phyloP scores from a whole-genome alignment of 2,888 invertebrate genomes.

The Odontomyia ornata region DNA sequence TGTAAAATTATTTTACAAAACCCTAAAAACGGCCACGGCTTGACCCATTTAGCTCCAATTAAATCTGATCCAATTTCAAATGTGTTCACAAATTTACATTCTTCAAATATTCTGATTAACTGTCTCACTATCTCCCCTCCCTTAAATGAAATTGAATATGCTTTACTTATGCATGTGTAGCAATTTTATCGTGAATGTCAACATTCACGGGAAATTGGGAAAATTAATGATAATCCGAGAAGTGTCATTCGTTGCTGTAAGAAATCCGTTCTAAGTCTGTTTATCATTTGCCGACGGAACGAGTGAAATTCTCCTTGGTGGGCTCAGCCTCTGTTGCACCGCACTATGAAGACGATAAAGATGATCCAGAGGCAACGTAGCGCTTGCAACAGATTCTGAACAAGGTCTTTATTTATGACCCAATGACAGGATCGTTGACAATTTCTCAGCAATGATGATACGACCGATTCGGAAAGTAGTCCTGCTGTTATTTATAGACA shows the following conservation, averaged over 20 bases:
- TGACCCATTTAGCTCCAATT: too few species aligned
- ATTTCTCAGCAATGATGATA: slow-evolving; percentile 1
- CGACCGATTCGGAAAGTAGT: too few species aligned
- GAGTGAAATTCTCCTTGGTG: neutral
- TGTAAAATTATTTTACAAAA: too few species aligned
- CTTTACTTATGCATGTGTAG: neutral
- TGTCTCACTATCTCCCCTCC: neutral
- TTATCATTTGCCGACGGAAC: neutral
- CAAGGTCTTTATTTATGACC: slow-evolving; percentile 19
- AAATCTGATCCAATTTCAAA: too few species aligned
- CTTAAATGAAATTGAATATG: neutral
- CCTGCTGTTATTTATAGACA: neutral
- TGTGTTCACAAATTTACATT: too few species aligned
- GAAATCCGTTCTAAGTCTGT: neutral
- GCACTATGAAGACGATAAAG: too few species aligned
- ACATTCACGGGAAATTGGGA: neutral
- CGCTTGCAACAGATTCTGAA: neutral
- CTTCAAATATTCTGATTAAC: too few species aligned
- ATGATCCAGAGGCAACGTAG: neutral
- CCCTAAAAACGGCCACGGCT: too few species aligned
- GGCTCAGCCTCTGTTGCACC: neutral
- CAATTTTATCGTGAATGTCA: too few species aligned
- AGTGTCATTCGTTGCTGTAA: neutral
- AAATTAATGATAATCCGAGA: neutral
- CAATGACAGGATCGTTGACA: slow-evolving; percentile 4